These are phyloP conservation scores for Platichthys flesus DNA, from an alignment of 2,113 vertebrate species.

Conservation along the genomic window DNA sequence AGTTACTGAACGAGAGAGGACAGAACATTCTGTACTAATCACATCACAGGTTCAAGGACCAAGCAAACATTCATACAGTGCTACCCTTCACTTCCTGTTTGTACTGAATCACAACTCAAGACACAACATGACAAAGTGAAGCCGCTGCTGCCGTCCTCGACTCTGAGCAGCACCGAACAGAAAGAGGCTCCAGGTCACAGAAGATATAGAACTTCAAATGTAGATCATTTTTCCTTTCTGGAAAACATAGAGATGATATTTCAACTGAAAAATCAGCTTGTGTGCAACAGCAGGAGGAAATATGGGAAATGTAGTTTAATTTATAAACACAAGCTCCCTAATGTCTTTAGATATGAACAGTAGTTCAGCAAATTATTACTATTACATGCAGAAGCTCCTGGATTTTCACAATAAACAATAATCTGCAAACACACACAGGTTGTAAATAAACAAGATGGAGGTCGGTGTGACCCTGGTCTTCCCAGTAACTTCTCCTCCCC, in stretches of 20 bases:
- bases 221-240: too few species aligned
- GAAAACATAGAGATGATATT: neutral
- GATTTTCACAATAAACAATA: too few species aligned
- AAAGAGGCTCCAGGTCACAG: neutral
- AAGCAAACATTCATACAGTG: neutral
- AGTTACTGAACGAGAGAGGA: neutral
- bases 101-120: neutral
- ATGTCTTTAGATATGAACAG: neutral
- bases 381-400: too few species aligned
- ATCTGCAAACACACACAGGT: neutral
- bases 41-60: neutral
- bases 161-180: neutral
- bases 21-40: neutral
- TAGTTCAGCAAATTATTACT: neutral
- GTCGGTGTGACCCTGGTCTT: neutral
- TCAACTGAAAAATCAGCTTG: too few species aligned
- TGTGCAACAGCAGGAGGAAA: too few species aligned
- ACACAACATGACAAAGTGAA: neutral
- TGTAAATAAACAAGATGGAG: too few species aligned
- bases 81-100: neutral
- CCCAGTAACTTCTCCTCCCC: neutral
- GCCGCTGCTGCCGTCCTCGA: neutral
- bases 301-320: neutral
- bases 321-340: neutral
- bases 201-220: neutral